phyloP scores from a whole-genome alignment of 2,888 invertebrate genomes.

The Cantharis rufa region DNA sequence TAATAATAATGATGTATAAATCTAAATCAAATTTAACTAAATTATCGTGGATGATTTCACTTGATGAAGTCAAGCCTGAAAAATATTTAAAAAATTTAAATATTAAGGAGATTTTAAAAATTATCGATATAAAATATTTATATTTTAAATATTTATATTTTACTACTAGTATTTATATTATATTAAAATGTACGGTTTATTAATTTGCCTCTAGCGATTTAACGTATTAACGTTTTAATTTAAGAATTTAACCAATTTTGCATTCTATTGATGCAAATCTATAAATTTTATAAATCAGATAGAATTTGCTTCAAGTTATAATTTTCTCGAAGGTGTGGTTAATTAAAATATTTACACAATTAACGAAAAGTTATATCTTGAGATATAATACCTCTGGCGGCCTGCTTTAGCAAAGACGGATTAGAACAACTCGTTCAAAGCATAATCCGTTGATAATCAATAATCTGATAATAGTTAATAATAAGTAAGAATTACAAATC shows the following conservation, averaged over 20 bases:
- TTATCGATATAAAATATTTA: no score
- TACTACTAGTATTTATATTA: background rate
- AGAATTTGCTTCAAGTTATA: no score
- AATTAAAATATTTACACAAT: no score
- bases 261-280: background rate
- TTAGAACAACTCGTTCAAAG: no score
- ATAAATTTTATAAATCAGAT: no score
- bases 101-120: background rate
- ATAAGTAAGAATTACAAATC: no score
- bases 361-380: no score
- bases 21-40: background rate
- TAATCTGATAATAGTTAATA: no score
- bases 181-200: background rate
- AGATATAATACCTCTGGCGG: no score
- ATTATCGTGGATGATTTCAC: background rate
- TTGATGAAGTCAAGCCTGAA: background rate
- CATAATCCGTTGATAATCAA: no score
- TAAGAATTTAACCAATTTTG: background rate
- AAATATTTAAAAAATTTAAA: background rate
- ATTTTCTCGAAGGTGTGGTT: no score
- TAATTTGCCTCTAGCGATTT: background rate
- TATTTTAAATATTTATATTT: background rate
- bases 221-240: background rate
- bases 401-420: no score
- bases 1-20: background rate